Base-by-base conservation (phyloP, 2,113 vertebrate genomes). In the Phasianus colchicus region DNA sequence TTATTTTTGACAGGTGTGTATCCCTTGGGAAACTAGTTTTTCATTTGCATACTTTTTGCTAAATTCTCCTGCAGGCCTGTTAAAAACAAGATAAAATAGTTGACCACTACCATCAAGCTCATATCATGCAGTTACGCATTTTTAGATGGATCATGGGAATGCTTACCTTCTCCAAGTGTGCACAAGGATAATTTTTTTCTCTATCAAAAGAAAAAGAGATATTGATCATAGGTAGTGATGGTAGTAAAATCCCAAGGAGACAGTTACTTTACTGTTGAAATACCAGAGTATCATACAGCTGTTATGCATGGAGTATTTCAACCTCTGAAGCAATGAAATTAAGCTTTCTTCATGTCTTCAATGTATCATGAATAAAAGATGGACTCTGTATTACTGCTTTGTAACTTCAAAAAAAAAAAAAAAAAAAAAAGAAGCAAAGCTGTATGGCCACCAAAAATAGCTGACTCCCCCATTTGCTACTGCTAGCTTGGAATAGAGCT, bases 301-400 rank as follows among this genome's bases (percentile, higher is more conserved):
- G 0, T 83, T 86, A 75, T 69, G 34, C 34, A 67, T 21, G 54
- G 20, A 83, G 32, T 60, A 86, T 85, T 85, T 92, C 45, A 85
- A 12, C 25, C 11, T 89, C 72, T 60, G 64, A 93, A 91, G 40
- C 20, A 83, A 45, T 66, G 50, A 79, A 91, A 66, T 85, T 64
- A 63, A 89, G 81, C 17, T 91, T 94, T 94, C 83, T 77, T 94
- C 72, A 66, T n/a, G 29, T 77, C 29, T 86, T 87, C 38, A 38
- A 13, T 34, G 5, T 32, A 47, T 81, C 64, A 86, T 89, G 78
- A 92, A 91, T 92, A 91, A 93, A 93, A 93, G 42, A 83, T 89
- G 32, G 8, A 63, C 76, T 83, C 60, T 89, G 11, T 70, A 74
- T 34, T 50, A 27, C 21, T 55, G 24, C 45, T 93, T 86, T 74